Evolutionary conservation across 2,797 vertebrate genomes (phyloP).

Genomic region (Oreonectes daqikongensis): DNA sequence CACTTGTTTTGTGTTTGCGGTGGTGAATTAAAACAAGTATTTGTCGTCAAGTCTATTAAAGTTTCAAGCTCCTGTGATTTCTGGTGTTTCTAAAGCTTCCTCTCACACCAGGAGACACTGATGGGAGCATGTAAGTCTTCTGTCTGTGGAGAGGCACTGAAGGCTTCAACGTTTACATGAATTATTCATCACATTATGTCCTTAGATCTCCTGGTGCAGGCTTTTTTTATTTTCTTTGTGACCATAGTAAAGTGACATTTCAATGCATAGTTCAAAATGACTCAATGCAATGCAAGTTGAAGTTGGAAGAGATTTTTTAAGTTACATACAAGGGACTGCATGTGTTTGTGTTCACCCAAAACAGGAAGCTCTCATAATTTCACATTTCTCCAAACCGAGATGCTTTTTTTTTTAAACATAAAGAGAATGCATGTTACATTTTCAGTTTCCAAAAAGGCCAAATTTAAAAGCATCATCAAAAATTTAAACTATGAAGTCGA

Average conservation of each 20-base stretch:
- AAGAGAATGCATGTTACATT: no score
- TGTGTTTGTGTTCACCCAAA: no score
- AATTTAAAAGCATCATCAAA: no score
- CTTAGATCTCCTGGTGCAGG: conserved; percentile 36
- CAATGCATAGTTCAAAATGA: not conserved
- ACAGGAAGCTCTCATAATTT: no score
- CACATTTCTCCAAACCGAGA: no score
- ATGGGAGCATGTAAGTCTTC: conserved; percentile 27
- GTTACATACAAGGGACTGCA: no score
- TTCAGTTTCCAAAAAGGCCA: no score
- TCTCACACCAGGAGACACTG: conserved; percentile 17
- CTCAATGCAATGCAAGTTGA: no score
- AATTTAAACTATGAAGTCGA: no score
- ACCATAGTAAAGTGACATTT: conserved; percentile 7
- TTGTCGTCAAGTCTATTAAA: conserved; percentile 27
- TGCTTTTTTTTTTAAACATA: no score
- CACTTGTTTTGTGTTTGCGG: conserved; percentile 16
- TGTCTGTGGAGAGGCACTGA: conserved; percentile 29
- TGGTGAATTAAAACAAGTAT: conserved; percentile 6
- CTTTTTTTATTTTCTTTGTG: not conserved
- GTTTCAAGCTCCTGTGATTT: conserved; percentile 21
- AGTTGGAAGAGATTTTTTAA: no score
- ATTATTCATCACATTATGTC: conserved; percentile 58
- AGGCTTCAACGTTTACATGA: conserved; percentile 25
- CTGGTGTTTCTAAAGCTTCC: conserved; percentile 1